A percentile compares a stretch with the other conserved stretches of the same genome.
Evolutionary conservation across 2,113 vertebrate species (phyloP).

Genomic region (Thinocorus orbignyianus): DNA sequence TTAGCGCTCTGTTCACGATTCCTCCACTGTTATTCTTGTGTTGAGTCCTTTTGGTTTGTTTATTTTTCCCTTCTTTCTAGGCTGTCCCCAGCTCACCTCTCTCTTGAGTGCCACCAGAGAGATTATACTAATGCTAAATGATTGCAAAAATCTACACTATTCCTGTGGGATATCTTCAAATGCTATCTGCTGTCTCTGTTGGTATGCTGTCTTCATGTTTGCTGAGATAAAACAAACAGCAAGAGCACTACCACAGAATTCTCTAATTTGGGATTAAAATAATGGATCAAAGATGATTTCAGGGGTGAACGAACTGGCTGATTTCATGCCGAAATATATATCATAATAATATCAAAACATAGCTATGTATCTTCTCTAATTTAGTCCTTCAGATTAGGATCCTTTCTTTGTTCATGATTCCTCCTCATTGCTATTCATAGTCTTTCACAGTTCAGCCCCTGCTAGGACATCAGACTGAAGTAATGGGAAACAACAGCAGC

Average conservation of each 20-base stretch:
- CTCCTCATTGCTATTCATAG: conserved; percentile 51
- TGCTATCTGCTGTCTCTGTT: conserved; percentile 8
- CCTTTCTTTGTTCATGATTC: not conserved
- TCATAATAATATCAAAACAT: not conserved
- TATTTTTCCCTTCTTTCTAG: not conserved
- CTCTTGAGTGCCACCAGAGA: not conserved
- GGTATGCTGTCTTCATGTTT: not conserved
- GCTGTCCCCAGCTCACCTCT: not conserved
- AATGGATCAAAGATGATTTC: conserved; percentile 2
- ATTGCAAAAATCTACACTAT: not conserved
- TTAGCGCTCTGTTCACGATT: not conserved
- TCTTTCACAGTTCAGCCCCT: conserved; percentile 45
- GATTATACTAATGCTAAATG: conserved; percentile 23
- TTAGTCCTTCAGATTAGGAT: not conserved
- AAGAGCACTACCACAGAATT: not conserved
- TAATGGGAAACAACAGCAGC: conserved; percentile 28
- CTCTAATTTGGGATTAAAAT: conserved; percentile 31
- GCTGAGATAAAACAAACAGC: conserved; percentile 29
- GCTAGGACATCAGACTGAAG: conserved; percentile 35
- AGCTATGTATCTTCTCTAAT: not conserved
- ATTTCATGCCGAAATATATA: not conserved
- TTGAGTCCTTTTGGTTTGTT: not conserved
- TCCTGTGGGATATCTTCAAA: conserved; percentile 36
- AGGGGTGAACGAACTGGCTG: not conserved
- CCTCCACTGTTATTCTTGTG: not conserved